Evolutionary conservation across 2,888 invertebrate species (phyloP).

Genomic region (Chrysomela aeneicollis): DNA sequence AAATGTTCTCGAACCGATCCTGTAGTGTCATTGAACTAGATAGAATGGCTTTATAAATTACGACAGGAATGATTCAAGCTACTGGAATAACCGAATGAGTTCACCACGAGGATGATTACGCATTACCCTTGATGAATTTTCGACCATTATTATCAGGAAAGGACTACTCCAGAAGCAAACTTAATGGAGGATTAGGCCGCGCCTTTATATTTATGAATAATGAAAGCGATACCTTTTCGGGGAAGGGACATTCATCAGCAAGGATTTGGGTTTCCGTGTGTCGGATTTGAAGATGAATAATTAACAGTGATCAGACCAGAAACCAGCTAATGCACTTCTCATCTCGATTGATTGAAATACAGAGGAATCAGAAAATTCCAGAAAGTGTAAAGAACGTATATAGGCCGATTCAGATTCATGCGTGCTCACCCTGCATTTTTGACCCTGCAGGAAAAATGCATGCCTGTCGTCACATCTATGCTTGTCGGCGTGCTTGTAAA

Average conservation of each 20-base stretch:
- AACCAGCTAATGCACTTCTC: not conserved
- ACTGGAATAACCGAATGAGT: constrained; percentile 57
- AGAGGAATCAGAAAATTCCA: not conserved
- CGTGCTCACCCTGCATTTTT: too few relatives aligned
- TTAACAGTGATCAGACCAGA: not conserved
- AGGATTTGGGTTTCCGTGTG: not conserved
- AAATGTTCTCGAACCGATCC: constrained; percentile 36
- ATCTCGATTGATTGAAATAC: not conserved
- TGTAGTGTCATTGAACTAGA: constrained; percentile 55
- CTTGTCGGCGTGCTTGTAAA: too few relatives aligned
- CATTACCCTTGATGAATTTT: constrained; percentile 48
- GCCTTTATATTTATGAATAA: constrained; percentile 7
- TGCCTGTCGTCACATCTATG: too few relatives aligned
- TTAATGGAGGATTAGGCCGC: not conserved
- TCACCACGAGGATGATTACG: constrained; percentile 58
- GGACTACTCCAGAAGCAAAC: constrained; percentile 1
- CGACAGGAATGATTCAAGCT: constrained; percentile 53
- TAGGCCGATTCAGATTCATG: too few relatives aligned
- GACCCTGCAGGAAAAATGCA: too few relatives aligned
- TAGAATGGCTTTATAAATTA: constrained; percentile 56
- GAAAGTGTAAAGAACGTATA: too few relatives aligned
- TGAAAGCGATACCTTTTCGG: constrained; percentile 3
- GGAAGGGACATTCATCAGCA: not conserved
- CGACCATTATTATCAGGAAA: not conserved
- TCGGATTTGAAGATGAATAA: not conserved